Evolutionary conservation across 2,888 invertebrate genomes (phyloP).

Genomic region (Drosophila rellima): DNA sequence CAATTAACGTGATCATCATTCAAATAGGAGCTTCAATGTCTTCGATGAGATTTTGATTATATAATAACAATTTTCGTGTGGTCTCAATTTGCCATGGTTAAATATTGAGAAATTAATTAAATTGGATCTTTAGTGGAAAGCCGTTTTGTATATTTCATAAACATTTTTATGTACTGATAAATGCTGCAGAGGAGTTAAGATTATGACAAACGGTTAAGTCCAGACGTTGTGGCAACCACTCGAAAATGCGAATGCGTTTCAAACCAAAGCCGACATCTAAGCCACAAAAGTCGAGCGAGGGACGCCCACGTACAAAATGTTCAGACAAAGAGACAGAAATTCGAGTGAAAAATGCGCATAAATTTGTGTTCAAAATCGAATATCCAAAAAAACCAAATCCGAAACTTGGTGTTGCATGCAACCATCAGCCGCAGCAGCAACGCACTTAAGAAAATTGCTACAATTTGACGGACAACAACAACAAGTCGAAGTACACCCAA

Average conservation of each 20-base stretch:
- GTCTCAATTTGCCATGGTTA: constrained; percentile 32
- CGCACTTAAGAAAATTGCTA: constrained; percentile 68
- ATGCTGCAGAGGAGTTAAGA: constrained; percentile 80
- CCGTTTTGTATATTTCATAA: constrained; percentile 19
- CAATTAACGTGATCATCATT: constrained; percentile 25
- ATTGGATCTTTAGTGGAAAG: not conserved
- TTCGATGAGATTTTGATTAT: constrained; percentile 44
- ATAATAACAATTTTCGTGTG: constrained; percentile 45
- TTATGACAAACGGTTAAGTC: constrained; percentile 40
- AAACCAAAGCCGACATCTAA: constrained; percentile 40
- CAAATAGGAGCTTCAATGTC: constrained; percentile 16
- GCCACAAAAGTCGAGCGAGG: constrained; percentile 15
- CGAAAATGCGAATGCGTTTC: constrained; percentile 67
- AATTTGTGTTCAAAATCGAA: constrained; percentile 27
- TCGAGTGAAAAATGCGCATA: constrained; percentile 52
- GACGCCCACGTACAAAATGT: constrained; percentile 60
- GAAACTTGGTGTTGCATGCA: constrained; percentile 38
- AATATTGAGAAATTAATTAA: constrained; percentile 24
- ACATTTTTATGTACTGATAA: constrained; percentile 78
- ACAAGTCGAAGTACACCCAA: constrained; percentile 57
- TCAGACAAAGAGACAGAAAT: constrained; percentile 19
- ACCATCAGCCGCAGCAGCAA: constrained; percentile 49
- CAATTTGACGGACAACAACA: constrained; percentile 64
- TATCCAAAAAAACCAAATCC: constrained; percentile 20
- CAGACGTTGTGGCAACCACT: constrained; percentile 65